Conservation (phyloP, 1,140 invertebrate species). For the Notospermus geniculatus region DNA sequence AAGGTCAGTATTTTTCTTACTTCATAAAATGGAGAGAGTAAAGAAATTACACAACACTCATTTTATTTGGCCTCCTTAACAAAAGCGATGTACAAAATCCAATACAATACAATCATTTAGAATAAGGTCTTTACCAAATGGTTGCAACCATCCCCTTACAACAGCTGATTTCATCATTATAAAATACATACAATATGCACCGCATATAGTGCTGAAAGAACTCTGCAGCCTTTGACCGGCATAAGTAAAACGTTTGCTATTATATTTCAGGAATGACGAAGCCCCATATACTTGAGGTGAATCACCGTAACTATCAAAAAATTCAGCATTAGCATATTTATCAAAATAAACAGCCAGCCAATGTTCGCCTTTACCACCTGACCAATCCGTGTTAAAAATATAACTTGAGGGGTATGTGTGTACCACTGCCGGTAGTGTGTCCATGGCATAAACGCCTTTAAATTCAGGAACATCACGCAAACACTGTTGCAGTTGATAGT, state of each 20-base stretch:
- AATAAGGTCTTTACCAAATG: no score
- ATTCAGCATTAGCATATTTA: background rate
- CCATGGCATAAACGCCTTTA: slow-evolving; percentile 4
- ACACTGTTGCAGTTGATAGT: background rate
- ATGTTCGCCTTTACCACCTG: background rate
- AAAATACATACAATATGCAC: slow-evolving; percentile 8
- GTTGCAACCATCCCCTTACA: no score
- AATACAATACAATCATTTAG: no score
- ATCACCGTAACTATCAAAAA: background rate
- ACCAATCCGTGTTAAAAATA: background rate
- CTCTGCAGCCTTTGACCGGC: background rate
- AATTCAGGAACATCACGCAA: background rate
- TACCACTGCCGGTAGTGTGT: background rate
- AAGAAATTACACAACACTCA: no score
- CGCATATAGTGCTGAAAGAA: background rate
- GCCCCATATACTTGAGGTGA: background rate
- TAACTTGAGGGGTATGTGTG: background rate
- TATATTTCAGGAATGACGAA: no score
- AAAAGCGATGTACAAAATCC: no score
- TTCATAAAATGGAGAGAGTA: no score
- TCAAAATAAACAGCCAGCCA: background rate
- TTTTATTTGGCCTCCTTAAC: no score
- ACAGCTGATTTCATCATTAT: background rate
- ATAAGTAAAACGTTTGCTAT: background rate
- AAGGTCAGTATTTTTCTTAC: no score